phyloP scores from a whole-genome alignment of 1,140 invertebrate genomes.

The Acromyrmex heyeri region DNA sequence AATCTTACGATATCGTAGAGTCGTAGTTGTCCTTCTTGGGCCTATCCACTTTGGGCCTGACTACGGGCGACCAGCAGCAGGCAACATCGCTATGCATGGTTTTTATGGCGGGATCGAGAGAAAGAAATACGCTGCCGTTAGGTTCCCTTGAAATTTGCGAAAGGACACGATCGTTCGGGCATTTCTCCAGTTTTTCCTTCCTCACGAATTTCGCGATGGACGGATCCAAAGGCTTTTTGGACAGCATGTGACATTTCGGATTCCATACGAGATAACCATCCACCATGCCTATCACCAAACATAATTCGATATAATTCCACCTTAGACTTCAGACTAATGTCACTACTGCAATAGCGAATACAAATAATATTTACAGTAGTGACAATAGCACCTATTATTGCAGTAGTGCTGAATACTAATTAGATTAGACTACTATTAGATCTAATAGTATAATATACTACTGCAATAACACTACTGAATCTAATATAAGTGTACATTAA shows the following conservation, averaged over 20 bases:
- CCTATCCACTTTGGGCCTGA: conserved; percentile 75
- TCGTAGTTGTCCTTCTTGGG: conserved; percentile 81
- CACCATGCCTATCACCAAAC: conserved; percentile 51
- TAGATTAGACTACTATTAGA: too few relatives aligned
- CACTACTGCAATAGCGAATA: too few relatives aligned
- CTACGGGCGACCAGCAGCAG: conserved; percentile 88
- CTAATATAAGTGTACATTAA: too few relatives aligned
- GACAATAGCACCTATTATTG: too few relatives aligned
- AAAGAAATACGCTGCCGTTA: conserved; percentile 76
- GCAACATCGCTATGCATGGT: conserved; percentile 77
- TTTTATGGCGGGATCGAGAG: conserved; percentile 77
- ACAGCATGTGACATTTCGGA: conserved; percentile 90
- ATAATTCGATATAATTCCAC: not conserved
- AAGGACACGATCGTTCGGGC: conserved; percentile 86
- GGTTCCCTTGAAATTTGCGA: conserved; percentile 84
- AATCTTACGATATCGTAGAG: conserved; percentile 85
- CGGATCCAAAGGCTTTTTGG: conserved; percentile 89
- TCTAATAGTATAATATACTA: too few relatives aligned
- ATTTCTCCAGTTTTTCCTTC: conserved; percentile 87
- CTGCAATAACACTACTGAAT: too few relatives aligned
- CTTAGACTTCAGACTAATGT: not conserved
- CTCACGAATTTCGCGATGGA: conserved; percentile 89
- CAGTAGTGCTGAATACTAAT: too few relatives aligned
- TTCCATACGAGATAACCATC: conserved; percentile 90
- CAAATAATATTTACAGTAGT: too few relatives aligned